Evolutionary conservation across 1,140 invertebrate species (phyloP), one percentile per base, ranked within the genome.

Genomic region (Cherax destructor): DNA sequence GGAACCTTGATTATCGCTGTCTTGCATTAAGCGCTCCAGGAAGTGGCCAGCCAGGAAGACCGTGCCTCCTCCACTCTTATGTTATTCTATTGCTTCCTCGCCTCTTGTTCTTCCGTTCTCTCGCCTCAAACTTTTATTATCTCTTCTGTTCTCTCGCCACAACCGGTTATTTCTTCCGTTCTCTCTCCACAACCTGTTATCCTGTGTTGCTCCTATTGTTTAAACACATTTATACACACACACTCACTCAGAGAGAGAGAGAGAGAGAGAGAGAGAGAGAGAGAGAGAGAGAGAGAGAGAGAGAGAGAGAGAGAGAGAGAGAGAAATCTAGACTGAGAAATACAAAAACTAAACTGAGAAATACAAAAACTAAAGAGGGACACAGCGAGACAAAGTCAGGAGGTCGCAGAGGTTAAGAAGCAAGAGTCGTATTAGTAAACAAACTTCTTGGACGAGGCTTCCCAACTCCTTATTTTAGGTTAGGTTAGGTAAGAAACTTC

Each of bases 301-400:
- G 81, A 65, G 59, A 83, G 56, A 83, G 81, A n/a, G 59, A 61
- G 81, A 83, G 59, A 83, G 81, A 56, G 13, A 83, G 77, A 83
- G 16, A 56, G 41, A 50, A 21, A 61, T 24, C 21, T 11, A 61
- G 52, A 21, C 10, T 4, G 61, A 24, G 24, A n/a, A 24, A 69
- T 11, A 61, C 61, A 24, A n/a, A 84, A 41, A 24, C 30, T 69
- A 3, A 11, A 69, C 10, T 4, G 61, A 24, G 24, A n/a, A 24
- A 69, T 11, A 61, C 61, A 24, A n/a, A 84, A 41, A 24, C 30
- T 69, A 3, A 11, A 69, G 10, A 21, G 49, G 21, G 61, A 30
- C 78, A 7, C 7, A 21, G 24, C 18, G 21, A 41, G 7, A 41
- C 21, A 30, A 30, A 47, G 16, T 18, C 65, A 1, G 16, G 65